Percentiles rank a stretch among this genome's conserved stretches.
phyloP scores from a whole-genome alignment of 2,113 vertebrate species.

The Cyphomyrus plagiostoma region DNA sequence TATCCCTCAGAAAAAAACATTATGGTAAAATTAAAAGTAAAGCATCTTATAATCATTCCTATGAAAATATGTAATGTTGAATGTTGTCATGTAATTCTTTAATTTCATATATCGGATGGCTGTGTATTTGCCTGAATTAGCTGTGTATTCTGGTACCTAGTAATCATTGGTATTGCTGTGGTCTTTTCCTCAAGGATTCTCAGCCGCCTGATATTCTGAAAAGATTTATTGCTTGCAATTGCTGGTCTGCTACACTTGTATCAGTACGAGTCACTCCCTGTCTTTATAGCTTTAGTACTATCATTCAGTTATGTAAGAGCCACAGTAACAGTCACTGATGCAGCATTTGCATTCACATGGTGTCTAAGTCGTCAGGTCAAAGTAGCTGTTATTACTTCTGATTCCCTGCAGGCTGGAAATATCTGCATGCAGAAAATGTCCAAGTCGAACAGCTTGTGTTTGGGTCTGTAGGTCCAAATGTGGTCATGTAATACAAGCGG shows the following conservation, averaged over 20 bases:
- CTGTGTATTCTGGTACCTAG: neutral
- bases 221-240: constrained; percentile 2
- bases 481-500: neutral
- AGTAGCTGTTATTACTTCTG: constrained; percentile 1
- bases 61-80: neutral
- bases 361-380: neutral
- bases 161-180: neutral
- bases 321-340: neutral
- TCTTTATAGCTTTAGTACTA: neutral
- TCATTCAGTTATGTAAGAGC: constrained; percentile 9
- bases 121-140: neutral
- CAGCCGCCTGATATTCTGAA: neutral
- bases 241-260: neutral
- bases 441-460: constrained; percentile 9
- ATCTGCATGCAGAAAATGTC: neutral
- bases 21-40: neutral
- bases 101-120: neutral
- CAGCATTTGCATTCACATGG: constrained; percentile 12
- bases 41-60: neutral
- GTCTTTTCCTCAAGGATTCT: neutral
- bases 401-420: neutral
- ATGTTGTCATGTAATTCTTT: neutral
- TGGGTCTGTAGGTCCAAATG: neutral
- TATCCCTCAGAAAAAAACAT: neutral
- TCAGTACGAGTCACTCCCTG: neutral